These are phyloP conservation scores for Mnemiopsis leidyi DNA, from an alignment of 37 sponge, comb jelly and placozoan species.

Conservation along the genomic window DNA sequence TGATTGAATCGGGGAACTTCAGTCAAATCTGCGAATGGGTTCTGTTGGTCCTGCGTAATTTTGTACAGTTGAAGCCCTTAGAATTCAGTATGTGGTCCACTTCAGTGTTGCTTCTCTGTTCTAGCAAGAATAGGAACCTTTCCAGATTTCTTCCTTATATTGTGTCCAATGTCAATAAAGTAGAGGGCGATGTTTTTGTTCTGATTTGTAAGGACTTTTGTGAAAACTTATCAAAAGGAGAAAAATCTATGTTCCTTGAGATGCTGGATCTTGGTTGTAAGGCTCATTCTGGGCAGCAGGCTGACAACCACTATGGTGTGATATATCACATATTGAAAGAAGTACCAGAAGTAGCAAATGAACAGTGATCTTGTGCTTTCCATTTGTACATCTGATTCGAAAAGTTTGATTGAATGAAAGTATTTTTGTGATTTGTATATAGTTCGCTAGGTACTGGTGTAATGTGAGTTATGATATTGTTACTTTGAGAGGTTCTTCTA, in stretches of 20 bases:
- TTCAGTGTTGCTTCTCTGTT: slow-evolving; percentile 9
- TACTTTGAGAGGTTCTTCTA: neutral
- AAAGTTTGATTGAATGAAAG: neutral
- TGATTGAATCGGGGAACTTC: slow-evolving; percentile 30
- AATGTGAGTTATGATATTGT: neutral
- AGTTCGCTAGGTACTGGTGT: neutral
- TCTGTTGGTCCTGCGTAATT: slow-evolving; percentile 25
- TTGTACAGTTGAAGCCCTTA: slow-evolving; percentile 31
- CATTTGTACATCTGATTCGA: too few relatives aligned
- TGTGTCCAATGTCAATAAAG: neutral
- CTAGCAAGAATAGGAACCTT: neutral
- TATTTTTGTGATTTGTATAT: neutral
- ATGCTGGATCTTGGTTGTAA: neutral
- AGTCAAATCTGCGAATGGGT: slow-evolving; percentile 43
- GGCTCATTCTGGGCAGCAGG: neutral
- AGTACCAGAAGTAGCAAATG: neutral
- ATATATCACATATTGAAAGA: neutral
- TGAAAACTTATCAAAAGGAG: neutral
- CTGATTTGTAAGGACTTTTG: slow-evolving; percentile 24
- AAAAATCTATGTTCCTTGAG: neutral
- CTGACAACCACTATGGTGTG: neutral
- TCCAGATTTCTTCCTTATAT: slow-evolving; percentile 12
- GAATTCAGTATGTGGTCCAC: slow-evolving; percentile 32
- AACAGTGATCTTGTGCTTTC: too few relatives aligned
- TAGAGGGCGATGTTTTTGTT: neutral